Conservation (phyloP, 2,888 invertebrate species). For the Abrostola tripartita region DNA sequence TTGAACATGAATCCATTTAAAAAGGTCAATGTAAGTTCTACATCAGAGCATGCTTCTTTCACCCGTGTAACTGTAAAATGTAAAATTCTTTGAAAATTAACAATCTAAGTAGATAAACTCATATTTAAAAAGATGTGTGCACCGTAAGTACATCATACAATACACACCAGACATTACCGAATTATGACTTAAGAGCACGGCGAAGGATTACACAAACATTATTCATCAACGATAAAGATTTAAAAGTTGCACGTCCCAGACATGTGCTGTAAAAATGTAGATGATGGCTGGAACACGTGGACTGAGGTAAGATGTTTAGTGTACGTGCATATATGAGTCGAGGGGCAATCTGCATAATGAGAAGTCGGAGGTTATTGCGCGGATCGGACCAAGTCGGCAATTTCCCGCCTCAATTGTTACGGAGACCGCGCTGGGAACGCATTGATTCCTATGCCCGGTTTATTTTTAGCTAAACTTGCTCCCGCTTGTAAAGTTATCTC, state of each 20-base stretch:
- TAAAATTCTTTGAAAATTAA: too few species aligned
- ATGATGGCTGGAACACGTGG: constrained; percentile 40
- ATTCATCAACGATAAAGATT: constrained; percentile 25
- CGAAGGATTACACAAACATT: constrained; percentile 12
- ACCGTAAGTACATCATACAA: too few species aligned
- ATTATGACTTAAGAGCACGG: not conserved
- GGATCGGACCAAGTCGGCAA: constrained; percentile 79
- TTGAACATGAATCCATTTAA: too few species aligned
- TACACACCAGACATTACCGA: not conserved
- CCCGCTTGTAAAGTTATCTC: not conserved
- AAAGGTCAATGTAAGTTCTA: too few species aligned
- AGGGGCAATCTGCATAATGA: constrained; percentile 85
- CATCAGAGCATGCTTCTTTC: too few species aligned
- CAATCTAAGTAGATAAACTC: too few species aligned
- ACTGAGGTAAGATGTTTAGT: constrained; percentile 71
- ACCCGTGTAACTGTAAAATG: too few species aligned
- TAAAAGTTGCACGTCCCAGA: constrained; percentile 33
- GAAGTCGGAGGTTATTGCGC: constrained; percentile 81
- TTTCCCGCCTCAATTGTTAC: constrained; percentile 83
- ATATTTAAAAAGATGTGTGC: too few species aligned
- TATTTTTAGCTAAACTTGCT: constrained; percentile 45
- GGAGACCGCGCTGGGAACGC: constrained; percentile 68
- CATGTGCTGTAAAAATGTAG: constrained; percentile 45
- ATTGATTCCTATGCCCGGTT: constrained; percentile 69
- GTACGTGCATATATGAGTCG: constrained; percentile 76